Base-by-base conservation (phyloP, 2,888 invertebrate species). In the Phymatocera aterrima region DNA sequence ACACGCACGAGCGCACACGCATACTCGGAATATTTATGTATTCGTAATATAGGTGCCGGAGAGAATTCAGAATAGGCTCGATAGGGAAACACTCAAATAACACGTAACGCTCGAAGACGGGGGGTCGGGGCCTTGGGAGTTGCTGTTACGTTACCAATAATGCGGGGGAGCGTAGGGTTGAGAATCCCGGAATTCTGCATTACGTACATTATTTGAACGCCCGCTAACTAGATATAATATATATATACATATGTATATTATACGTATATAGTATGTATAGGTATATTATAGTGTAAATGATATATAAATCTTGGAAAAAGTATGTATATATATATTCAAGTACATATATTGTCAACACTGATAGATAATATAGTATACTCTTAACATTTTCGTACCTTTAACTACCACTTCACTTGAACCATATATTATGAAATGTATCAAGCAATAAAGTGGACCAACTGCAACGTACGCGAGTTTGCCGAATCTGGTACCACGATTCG, bases 281-380 rank as follows among this genome's bases (percentile, higher is more conserved):
- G n/a, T n/a, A n/a, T n/a, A n/a, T n/a, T n/a, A n/a, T n/a, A n/a
- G n/a, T n/a, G n/a, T n/a, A n/a, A n/a, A n/a, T n/a, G n/a, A n/a
- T n/a, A n/a, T n/a, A n/a, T n/a, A n/a, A n/a, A n/a, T n/a, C n/a
- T n/a, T n/a, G n/a, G n/a, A n/a, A n/a, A 40, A 8, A 5, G 8
- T 40, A 40, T 40, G 8, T 5, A 8, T 40, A 40, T 8, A 40
- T 40, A 57, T 28, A 12, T 57, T 15, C 28, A 64, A 37, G 61
- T 64, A 79, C 64, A 37, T 48, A 79, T 79, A 79, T 79, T 79
- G 79, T 79, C 79, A 79, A 79, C 79, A 79, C 65, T 65, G 79
- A 79, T 77, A 54, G 64, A 72, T 75, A 78, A 54, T 72, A 48
- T 54, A 24, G 18, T 28, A 75, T 75, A 75, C 72, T 34, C 72